Evolutionary conservation across 2,888 invertebrate species (phyloP).

Genomic region (Cosmorhoe ocellata): DNA sequence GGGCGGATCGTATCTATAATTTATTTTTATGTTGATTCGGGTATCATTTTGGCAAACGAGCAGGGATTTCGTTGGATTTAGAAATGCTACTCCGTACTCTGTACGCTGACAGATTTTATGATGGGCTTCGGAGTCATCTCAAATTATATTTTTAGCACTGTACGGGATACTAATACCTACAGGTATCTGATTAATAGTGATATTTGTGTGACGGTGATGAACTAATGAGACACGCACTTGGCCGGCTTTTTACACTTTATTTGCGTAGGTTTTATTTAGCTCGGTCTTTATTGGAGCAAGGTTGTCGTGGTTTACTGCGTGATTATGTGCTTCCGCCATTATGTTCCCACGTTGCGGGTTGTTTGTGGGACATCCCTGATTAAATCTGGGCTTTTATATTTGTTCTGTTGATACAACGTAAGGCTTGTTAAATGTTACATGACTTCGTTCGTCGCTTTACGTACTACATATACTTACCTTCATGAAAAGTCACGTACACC

Average conservation of each 20-base stretch:
- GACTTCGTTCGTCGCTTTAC: too few species aligned
- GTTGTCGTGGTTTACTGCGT: conserved; percentile 46
- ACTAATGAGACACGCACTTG: too few species aligned
- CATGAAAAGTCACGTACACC: too few species aligned
- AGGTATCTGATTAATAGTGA: too few species aligned
- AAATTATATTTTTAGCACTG: conserved; percentile 7
- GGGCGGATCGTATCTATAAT: conserved; percentile 16
- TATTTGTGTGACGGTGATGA: too few species aligned
- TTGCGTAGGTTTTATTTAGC: conserved; percentile 11
- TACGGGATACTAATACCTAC: too few species aligned
- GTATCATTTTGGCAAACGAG: conserved; percentile 20
- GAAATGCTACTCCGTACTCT: conserved; percentile 4
- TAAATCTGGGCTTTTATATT: conserved; percentile 29
- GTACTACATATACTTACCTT: too few species aligned
- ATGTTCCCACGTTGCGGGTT: conserved; percentile 25
- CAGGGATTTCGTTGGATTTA: conserved; percentile 9
- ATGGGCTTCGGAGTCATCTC: not conserved
- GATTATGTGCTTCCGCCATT: conserved; percentile 51
- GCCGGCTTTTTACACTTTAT: conserved; percentile 1
- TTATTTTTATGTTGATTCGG: conserved; percentile 22
- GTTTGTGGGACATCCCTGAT: conserved; percentile 30
- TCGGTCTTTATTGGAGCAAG: conserved; percentile 24
- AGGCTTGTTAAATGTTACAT: too few species aligned
- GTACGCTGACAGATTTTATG: conserved; percentile 6
- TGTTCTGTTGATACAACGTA: conserved; percentile 25